Evolutionary conservation across 2,113 vertebrate species (phyloP).

Genomic region (Polypterus bichir): DNA sequence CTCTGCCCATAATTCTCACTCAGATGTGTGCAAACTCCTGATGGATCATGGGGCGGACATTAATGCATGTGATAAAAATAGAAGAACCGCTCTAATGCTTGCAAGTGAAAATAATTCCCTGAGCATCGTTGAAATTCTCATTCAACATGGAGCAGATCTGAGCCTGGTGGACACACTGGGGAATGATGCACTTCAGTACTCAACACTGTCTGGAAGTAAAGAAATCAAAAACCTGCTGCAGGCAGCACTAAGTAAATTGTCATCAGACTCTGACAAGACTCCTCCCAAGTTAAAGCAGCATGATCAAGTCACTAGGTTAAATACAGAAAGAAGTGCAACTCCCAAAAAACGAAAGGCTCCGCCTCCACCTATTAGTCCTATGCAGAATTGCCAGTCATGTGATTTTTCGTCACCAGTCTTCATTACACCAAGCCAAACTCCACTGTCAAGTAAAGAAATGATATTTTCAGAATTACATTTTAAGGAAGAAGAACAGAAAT

Average conservation of each 20-base stretch:
- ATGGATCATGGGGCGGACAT: slow-evolving; percentile 77
- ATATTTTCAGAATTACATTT: slow-evolving; percentile 40
- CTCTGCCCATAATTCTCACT: slow-evolving; percentile 61
- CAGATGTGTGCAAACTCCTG: slow-evolving; percentile 64
- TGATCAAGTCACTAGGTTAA: slow-evolving; percentile 90
- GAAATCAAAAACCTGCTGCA: slow-evolving; percentile 56
- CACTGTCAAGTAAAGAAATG: slow-evolving; percentile 53
- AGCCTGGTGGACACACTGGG: slow-evolving; percentile 66
- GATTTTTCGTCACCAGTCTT: slow-evolving; percentile 47
- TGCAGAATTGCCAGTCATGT: slow-evolving; percentile 50
- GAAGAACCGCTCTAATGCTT: slow-evolving; percentile 82
- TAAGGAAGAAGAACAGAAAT: slow-evolving; percentile 42
- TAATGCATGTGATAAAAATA: slow-evolving; percentile 68
- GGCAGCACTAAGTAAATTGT: slow-evolving; percentile 47
- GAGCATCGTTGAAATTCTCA: slow-evolving; percentile 55
- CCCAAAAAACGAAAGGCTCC: slow-evolving; percentile 98
- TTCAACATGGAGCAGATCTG: slow-evolving; percentile 63
- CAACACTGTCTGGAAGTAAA: slow-evolving; percentile 57
- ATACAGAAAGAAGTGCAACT: slow-evolving; percentile 92
- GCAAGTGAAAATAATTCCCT: slow-evolving; percentile 58
- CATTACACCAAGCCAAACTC: slow-evolving; percentile 49
- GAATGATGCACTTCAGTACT: slow-evolving; percentile 67
- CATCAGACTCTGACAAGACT: slow-evolving; percentile 65
- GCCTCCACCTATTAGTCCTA: slow-evolving; percentile 88
- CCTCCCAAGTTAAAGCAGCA: too few relatives aligned